phyloP scores from a whole-genome alignment of 2,113 vertebrate species.

The Furnarius figulus region DNA sequence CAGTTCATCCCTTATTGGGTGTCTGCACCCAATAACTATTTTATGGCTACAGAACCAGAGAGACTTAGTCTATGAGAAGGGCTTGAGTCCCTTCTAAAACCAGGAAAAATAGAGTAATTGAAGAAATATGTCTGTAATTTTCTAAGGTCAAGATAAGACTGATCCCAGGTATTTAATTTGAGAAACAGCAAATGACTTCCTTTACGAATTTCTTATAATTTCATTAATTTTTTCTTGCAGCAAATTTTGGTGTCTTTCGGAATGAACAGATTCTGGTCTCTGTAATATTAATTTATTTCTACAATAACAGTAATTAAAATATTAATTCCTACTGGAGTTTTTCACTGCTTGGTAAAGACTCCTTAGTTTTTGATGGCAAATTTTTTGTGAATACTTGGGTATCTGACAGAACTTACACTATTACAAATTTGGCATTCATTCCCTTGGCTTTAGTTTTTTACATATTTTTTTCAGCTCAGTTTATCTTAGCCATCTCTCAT shows the following conservation, averaged over 20 bases:
- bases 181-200: neutral
- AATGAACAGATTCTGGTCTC: neutral
- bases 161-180: neutral
- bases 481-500: neutral
- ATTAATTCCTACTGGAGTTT: neutral
- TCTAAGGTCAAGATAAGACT: neutral
- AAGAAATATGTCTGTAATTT: neutral
- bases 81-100: neutral
- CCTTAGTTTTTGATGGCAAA: neutral
- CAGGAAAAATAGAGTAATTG: neutral
- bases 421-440: conserved; percentile 1
- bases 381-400: neutral
- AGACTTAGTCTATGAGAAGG: neutral
- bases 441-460: neutral
- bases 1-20: neutral
- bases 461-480: conserved; percentile 16
- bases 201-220: neutral
- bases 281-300: neutral
- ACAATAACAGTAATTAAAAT: neutral
- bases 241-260: neutral
- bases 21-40: neutral
- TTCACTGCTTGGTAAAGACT: neutral
- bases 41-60: neutral
- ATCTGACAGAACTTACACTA: neutral
- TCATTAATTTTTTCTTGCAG: neutral